These are phyloP conservation scores for Pterocles orientalis DNA, from an alignment of 2,113 vertebrate species.

Conservation along the genomic window DNA sequence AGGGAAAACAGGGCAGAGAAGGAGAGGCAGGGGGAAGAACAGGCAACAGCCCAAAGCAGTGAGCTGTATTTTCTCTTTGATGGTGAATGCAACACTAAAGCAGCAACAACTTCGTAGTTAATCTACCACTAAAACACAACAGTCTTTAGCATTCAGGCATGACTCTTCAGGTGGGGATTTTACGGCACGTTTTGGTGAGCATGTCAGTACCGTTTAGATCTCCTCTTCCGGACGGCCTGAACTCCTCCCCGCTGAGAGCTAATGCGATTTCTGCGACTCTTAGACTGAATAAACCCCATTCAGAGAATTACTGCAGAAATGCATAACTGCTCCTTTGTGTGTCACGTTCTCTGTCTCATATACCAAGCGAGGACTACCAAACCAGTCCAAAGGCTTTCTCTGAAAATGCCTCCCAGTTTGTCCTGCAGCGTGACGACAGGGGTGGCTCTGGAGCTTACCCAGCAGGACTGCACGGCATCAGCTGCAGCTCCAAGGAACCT, in stretches of 20 bases:
- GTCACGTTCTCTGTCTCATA: background rate
- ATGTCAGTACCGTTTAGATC: background rate
- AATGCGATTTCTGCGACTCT: background rate
- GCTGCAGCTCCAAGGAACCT: too few relatives aligned
- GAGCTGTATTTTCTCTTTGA: background rate
- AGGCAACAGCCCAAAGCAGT: background rate
- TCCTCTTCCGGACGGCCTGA: background rate
- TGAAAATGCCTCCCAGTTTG: too few relatives aligned
- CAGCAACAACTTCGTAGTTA: background rate
- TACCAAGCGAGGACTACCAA: background rate
- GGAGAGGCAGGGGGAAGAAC: background rate
- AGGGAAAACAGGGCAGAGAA: background rate
- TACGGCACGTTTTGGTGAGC: too few relatives aligned
- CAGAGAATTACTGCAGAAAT: background rate
- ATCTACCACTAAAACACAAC: background rate
- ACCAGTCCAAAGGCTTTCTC: too few relatives aligned
- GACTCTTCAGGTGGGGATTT: background rate
- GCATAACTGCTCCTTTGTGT: too few relatives aligned
- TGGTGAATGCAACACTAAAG: background rate
- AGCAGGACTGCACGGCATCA: too few relatives aligned
- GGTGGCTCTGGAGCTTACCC: too few relatives aligned
- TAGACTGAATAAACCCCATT: background rate
- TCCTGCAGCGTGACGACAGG: too few relatives aligned
- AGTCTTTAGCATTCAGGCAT: background rate
- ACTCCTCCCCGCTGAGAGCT: background rate